Evolutionary conservation across 1,140 invertebrate species (phyloP), one percentile per base, ranked within the genome.

Genomic region (Meloidogyne chitwoodi): DNA sequence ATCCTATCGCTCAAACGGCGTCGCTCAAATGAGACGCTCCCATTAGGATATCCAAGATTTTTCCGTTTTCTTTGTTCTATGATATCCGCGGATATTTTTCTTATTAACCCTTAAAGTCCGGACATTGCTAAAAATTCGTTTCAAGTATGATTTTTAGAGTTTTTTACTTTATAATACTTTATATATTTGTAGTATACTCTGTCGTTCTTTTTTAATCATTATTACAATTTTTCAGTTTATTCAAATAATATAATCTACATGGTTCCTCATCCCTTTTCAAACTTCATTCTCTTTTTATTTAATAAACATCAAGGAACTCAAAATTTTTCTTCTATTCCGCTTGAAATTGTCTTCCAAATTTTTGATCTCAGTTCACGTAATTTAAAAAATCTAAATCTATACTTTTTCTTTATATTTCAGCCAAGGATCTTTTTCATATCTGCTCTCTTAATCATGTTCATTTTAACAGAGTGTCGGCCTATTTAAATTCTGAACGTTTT

Each of bases 261-360:
- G 48, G 48, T 56, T n/a, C 48, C 48, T 22, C 48, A 56, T n/a
- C 12, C 48, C 10, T 22, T 56, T 56, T 56, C 48, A 2, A 56
- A 8, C n/a, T 56, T 56, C n/a, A n/a, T 56, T 56, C n/a, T 56
- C 48, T 56, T 56, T 56, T 56, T 56, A 56, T 56, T 56, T 56
- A 56, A 56, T n/a, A 56, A 56, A n/a, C 48, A 22, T 8, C 48
- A 56, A 26, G 71, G 56, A 22, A 34, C 24, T 38, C 24, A 16
- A 22, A 73, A 56, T 24, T 38, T 73, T 34, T 11, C 71, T 27
- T 65, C 71, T 31, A 29, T 73, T 65, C 71, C 71, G 61, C 24
- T 73, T 27, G 71, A 73, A 64, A 24, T 73, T 56, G 56, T 73
- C 27, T 73, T 34, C 56, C 48, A 73, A 38, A 41, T 73, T 24